phyloP scores from a whole-genome alignment of 2,113 vertebrate species.

The Paedocypris sp. region DNA sequence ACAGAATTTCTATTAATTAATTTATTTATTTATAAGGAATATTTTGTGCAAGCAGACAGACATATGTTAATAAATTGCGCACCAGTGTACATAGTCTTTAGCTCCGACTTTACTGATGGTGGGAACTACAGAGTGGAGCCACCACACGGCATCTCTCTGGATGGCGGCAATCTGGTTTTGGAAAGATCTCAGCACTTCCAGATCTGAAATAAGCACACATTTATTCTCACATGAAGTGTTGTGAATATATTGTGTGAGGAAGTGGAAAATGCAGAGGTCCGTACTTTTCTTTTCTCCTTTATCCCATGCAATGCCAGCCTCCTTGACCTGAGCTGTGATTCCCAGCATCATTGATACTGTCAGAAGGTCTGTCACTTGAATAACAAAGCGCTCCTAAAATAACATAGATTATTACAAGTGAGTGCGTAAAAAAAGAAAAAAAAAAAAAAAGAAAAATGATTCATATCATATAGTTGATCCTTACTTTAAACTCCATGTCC shows the following conservation, averaged over 20 bases:
- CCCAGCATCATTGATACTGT: conserved; percentile 98
- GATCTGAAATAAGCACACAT: conserved; percentile 59
- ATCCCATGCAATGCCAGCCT: conserved; percentile 93
- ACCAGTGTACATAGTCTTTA: conserved; percentile 98
- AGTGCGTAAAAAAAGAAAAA: neutral
- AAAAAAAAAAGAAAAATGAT: neutral
- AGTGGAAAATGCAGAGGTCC: neutral
- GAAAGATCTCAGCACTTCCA: conserved; percentile 84
- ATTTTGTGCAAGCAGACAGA: too few relatives aligned
- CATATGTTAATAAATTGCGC: too few relatives aligned
- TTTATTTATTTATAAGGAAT: too few relatives aligned
- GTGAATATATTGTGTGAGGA: neutral
- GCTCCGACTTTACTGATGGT: conserved; percentile 87
- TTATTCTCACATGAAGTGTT: neutral
- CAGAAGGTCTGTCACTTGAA: conserved; percentile 88
- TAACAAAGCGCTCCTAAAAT: conserved; percentile 86
- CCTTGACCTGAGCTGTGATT: conserved; percentile 95
- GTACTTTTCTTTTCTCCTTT: conserved; percentile 98
- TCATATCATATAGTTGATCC: fast-evolving
- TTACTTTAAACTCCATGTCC: conserved; percentile 96
- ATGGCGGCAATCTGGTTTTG: conserved; percentile 95
- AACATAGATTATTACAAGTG: neutral
- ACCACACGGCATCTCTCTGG: conserved; percentile 94
- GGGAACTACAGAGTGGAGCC: conserved; percentile 91
- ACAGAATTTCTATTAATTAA: too few relatives aligned